Base-by-base conservation (phyloP, 1,140 invertebrate genomes). In the Hormaphis cornu region DNA sequence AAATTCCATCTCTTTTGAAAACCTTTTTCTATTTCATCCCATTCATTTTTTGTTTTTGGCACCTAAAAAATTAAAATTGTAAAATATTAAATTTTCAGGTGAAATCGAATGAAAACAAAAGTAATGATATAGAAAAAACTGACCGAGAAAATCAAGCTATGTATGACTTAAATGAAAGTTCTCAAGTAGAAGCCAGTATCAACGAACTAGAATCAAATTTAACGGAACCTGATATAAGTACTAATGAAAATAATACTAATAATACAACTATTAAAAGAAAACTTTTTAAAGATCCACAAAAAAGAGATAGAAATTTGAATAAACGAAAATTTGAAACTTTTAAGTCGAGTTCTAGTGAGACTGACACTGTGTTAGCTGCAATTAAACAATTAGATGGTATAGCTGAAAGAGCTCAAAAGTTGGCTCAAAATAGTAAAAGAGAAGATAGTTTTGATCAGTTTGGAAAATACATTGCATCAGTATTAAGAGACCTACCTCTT, bases 1-100 rank as follows among this genome's bases (percentile, higher is more conserved):
- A 82, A 80, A 74, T 80, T 77, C 77, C 78, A 81, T 71, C 54
- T 73, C 35, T 75, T 69, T 71, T 76, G 75, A 76, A 79, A 80
- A 58, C 72, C 56, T 48, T 72, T 54, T 50, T 75, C 74, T 20
- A 76, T 76, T 71, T 73, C 18, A 69, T 73, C 72, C 74, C 73
- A 78, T 56, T 74, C 72, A 42, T 59, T 58, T 66, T 66, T 69
- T 40, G n/a, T 54, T 22, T 53, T 72, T 18, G 71, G 59, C n/a
- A 58, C 73, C 72, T 75, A 73, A 37, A 71, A 73, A 6, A 59
- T 10, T n/a, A 54, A 54, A 33, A 28, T 28, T 28, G 2, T 30
- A 18, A 54, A 33, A 33, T 35, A 33, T 35, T 54, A 6, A 26
- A 8, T 58, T 58, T 58, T 58, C 54, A 58, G 54, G 18, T 40